Evolutionary conservation across 2,113 vertebrate genomes (phyloP).

Genomic region (Pantherophis guttatus): DNA sequence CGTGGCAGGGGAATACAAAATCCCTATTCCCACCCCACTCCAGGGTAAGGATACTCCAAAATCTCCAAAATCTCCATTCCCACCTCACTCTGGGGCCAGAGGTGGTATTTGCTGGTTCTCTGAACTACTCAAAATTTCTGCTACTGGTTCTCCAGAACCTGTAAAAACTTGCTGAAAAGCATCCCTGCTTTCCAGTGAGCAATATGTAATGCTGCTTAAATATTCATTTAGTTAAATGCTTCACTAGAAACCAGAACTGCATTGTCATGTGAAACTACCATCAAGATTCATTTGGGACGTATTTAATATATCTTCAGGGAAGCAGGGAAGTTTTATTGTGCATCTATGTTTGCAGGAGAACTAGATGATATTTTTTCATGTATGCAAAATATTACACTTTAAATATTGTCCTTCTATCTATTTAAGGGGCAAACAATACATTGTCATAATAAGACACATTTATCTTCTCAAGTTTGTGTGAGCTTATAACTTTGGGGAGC

Average conservation of each 20-base stretch:
- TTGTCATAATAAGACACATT: constrained; percentile 46
- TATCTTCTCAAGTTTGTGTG: constrained; percentile 35
- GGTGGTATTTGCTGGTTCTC: too few species aligned
- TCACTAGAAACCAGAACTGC: constrained; percentile 42
- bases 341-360: constrained; percentile 32
- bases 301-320: constrained; percentile 48
- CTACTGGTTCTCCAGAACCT: too few species aligned
- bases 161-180: too few species aligned
- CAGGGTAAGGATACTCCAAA: too few species aligned
- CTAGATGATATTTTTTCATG: constrained; percentile 17
- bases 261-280: constrained; percentile 44
- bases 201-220: not conserved
- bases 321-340: constrained; percentile 44
- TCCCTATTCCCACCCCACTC: too few species aligned
- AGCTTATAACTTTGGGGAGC: constrained; percentile 12
- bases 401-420: constrained; percentile 46
- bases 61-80: too few species aligned
- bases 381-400: constrained; percentile 42
- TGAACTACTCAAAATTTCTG: too few species aligned
- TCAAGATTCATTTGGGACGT: constrained; percentile 51
- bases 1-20: too few species aligned
- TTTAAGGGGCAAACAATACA: constrained; percentile 46
- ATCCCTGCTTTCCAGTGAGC: not conserved
- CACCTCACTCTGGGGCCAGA: too few species aligned
- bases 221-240: constrained; percentile 16